These are phyloP conservation scores for Bicyclus anynana DNA, from an alignment of 1,140 invertebrate genomes.

Conservation along the genomic window DNA sequence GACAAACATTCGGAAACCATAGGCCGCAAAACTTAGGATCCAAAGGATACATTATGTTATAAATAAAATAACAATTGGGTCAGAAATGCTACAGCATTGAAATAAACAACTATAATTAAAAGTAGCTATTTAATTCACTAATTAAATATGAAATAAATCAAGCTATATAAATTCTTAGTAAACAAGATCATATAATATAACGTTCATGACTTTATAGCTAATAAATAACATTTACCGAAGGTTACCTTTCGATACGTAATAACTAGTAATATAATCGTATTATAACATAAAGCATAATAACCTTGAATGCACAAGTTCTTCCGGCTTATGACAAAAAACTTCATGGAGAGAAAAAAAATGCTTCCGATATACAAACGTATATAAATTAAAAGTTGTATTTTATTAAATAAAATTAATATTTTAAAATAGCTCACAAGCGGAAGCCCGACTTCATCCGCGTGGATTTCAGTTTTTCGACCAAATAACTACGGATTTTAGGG, in stretches of 20 bases:
- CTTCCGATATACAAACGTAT: neutral
- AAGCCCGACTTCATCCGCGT: too few species aligned
- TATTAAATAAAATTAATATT: too few species aligned
- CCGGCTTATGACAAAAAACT: conserved; percentile 22
- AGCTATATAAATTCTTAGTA: neutral
- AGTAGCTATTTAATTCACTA: neutral
- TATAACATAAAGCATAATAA: conserved; percentile 5
- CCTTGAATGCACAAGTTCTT: conserved; percentile 22
- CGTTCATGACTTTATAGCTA: conserved; percentile 2
- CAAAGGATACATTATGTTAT: too few species aligned
- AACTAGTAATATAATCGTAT: neutral
- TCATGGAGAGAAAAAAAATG: neutral
- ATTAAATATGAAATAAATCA: conserved; percentile 1
- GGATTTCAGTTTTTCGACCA: too few species aligned
- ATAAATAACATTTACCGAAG: conserved; percentile 12
- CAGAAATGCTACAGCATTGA: neutral
- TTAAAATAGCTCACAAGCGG: too few species aligned
- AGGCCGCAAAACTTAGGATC: too few species aligned
- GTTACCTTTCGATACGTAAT: conserved; percentile 4
- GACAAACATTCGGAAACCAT: too few species aligned
- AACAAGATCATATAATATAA: conserved; percentile 5
- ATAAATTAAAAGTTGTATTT: neutral
- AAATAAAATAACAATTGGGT: too few species aligned
- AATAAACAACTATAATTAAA: neutral
- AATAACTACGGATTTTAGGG: too few species aligned